phyloP scores from a whole-genome alignment of 2,888 invertebrate species.

The Polietes domitor region DNA sequence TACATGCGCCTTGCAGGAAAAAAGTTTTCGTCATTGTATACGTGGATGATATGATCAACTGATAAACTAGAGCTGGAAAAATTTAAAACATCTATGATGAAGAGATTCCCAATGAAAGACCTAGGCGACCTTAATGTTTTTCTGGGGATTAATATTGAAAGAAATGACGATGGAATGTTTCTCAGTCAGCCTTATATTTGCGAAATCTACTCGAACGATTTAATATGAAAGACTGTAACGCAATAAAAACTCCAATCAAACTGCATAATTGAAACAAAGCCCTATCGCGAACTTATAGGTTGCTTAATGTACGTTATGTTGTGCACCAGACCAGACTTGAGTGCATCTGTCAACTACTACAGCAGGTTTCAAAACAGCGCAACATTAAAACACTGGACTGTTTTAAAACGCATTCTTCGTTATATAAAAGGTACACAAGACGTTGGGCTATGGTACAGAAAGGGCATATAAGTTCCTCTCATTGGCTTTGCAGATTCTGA shows the following conservation, averaged over 20 bases:
- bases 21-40: not conserved
- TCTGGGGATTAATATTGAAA: too few species aligned
- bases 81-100: constrained; percentile 35
- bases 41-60: not conserved
- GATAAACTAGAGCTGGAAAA: constrained; percentile 36
- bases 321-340: constrained; percentile 45
- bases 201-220: constrained; percentile 16
- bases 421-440: constrained; percentile 30
- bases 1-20: too few species aligned
- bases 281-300: constrained; percentile 44
- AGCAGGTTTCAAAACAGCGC: constrained; percentile 55
- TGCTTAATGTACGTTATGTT: constrained; percentile 51
- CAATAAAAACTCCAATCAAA: constrained; percentile 24
- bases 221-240: constrained; percentile 43
- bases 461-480: not conserved
- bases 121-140: too few species aligned
- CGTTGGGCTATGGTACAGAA: constrained; percentile 3
- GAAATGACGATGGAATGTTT: too few species aligned
- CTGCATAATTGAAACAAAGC: constrained; percentile 35
- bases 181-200: constrained; percentile 29
- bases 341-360: constrained; percentile 45
- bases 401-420: constrained; percentile 14
- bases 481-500: constrained; percentile 56
- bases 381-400: constrained; percentile 32
- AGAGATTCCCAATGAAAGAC: not conserved